Base-by-base conservation (phyloP, 2,113 vertebrate genomes). In the Australoheros scitulus region DNA sequence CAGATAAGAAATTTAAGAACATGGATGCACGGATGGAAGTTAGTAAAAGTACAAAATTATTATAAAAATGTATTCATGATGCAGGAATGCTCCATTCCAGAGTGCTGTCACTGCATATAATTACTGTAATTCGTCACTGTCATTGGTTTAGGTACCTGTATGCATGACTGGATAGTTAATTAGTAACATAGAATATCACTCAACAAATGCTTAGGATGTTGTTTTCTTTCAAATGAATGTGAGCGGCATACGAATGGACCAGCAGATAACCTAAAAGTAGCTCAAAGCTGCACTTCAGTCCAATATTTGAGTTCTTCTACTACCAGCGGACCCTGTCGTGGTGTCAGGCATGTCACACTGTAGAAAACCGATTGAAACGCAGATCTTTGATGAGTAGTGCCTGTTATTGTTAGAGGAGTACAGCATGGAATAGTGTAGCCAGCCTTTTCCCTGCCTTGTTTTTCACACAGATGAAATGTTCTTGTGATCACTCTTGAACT, bases 401-500 rank as follows among this genome's bases (percentile, higher is more conserved):
- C 63, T 38, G 55, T 79, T 56, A 47, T 61, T 55, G 38, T 50
- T 22, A 65, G 22, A 81, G 6, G 41, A 84, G 22, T 34, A 14
- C 55, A 24, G 36, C 61, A 24, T 26, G 26, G 72, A 78, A 61
- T 20, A 18, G 24, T 34, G 47, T 83, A 63, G 22, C 59, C 63
- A 1, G 13, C 18, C n/a, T 70, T 7, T 64, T 59, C 17, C 15
- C 18, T 41, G 17, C 52, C 26, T 63, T 63, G 50, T 64, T 24
- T 63, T 77, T 65, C 22, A 11, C 61, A 43, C 47, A 36, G 75
- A 83, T 14, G 38, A 84, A 70, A 80, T 32, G 41, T 57, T 86
- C 86, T 89, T 88, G 90, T 89, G 81, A 88, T 92, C 78, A 63
- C 56, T 75, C 87, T 82, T 83, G 82, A 81, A 78, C 83, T 75